Evolutionary conservation across 2,113 vertebrate genomes (phyloP), one percentile per base, ranked within the genome.

Genomic region (Heteronetta atricapilla): DNA sequence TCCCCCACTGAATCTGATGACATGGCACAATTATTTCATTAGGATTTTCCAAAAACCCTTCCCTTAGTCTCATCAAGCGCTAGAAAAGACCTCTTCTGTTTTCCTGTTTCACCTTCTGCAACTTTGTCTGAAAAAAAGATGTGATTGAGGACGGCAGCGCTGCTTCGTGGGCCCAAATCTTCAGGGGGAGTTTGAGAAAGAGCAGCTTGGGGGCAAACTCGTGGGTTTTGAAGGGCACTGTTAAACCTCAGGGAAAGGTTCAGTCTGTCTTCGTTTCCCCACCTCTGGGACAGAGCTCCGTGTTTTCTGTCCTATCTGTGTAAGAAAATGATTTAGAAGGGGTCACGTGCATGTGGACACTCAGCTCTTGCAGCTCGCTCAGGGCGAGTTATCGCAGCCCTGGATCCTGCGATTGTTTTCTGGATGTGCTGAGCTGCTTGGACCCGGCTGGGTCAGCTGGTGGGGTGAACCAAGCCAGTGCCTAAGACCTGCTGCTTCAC

Each of bases 1-100:
- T 82, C 93, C 95, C 94, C 94, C 88, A 76, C 87, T 5, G 6
- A 94, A 94, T 95, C 94, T 95, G 92, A 94, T 96, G 96, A 94
- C 94, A 93, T 3, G 92, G 94, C 42, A 25, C 76, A 89, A 89
- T 96, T 92, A 96, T 88, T 96, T 92, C 86, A 88, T 92, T 86
- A 88, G 95, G 93, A 85, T 93, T 96, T 94, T 97, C 96, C 84
- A 80, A 88, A 88, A 91, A 93, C 83, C 26, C 3, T 86, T 96
- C 85, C 50, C 76, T 86, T 2, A 0, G 14, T 89, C 95, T 93
- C 75, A 48, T 42, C 15, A 48, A 42, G 76, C 7, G 69, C 79
- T 83, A 55, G 52, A 70, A 62, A 88, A 88, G 42, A 29, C 64
- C 50, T 60, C 79, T 93, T 83, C 82, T 64, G 33, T 48, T 91